Conservation (phyloP, 2,113 vertebrate species). For the Pipa parva region DNA sequence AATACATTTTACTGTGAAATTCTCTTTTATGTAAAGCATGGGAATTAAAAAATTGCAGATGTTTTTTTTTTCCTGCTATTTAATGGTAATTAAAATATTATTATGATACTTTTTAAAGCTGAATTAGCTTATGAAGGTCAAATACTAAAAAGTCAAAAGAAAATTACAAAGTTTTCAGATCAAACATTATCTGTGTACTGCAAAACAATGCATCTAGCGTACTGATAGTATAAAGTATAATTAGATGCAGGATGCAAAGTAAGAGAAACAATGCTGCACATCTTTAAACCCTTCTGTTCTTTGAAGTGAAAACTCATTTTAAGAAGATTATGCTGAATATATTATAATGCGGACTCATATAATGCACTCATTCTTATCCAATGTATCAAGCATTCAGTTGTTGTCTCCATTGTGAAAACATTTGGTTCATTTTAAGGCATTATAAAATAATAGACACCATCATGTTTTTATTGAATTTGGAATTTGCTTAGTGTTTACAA, state of each 20-base stretch:
- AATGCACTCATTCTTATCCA: conserved; percentile 57
- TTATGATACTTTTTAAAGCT: not conserved
- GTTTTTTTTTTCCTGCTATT: not conserved
- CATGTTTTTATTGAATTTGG: conserved; percentile 13
- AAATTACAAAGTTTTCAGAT: conserved; percentile 13
- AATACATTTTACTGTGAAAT: too few relatives aligned
- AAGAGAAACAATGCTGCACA: conserved; percentile 60
- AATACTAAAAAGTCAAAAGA: conserved; percentile 23
- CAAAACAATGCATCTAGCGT: conserved; percentile 61
- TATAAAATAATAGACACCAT: conserved; percentile 16
- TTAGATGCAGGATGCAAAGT: conserved; percentile 68
- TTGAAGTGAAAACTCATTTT: conserved; percentile 82
- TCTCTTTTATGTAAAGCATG: not conserved
- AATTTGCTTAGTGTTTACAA: conserved; percentile 8
- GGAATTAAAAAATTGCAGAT: not conserved
- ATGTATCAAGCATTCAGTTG: conserved; percentile 17
- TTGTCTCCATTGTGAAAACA: conserved; percentile 4
- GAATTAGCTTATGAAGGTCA: conserved; percentile 12
- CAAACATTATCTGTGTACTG: conserved; percentile 63
- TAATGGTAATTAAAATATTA: not conserved
- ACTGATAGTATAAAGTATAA: conserved; percentile 62
- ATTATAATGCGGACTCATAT: conserved; percentile 72
- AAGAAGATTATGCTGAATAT: conserved; percentile 80
- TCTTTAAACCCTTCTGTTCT: conserved; percentile 77
- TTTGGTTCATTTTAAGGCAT: conserved; percentile 20